Evolutionary conservation across 2,888 invertebrate genomes (phyloP), one percentile per base, ranked within the genome.

Genomic region (Oeneis ivallda): DNA sequence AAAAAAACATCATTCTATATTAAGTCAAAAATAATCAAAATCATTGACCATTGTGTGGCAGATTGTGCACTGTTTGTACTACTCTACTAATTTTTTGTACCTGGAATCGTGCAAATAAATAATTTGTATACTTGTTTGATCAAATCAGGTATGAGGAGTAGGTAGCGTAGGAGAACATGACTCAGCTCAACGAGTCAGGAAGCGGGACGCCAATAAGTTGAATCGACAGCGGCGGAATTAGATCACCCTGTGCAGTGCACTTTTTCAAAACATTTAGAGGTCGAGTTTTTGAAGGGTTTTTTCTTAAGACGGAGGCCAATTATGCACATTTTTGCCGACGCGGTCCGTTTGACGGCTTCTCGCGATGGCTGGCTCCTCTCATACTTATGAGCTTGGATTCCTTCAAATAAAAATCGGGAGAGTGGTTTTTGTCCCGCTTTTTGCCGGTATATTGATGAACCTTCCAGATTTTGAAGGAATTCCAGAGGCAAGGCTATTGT

Each of bases 251-350:
- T 89, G 83, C 77, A 68, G 75, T 85, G 89, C 87, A 89, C 90
- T 92, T 92, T 92, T 91, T 91, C 89, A 83, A 81, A 86, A 84
- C 87, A 84, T 89, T 86, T 87, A 84, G 86, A 89, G 88, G 86
- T 89, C 86, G 87, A 78, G 77, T 89, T 92, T 91, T 91, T 89
- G 86, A 87, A 79, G 78, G 77, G 82, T 87, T 92, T 91, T 92
- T 91, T 91, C 86, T 77, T 80, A 74, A 75, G 82, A 77, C 83
- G 81, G 78, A 76, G 76, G 78, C 86, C 92, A 90, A 92, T 92
- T 92, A 91, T 92, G 92, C 87, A 90, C 92, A 92, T 92, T 91
- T 92, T 90, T 91, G 88, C 85, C 84, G 80, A 80, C 77, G 86
- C 88, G 89, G 89, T 74, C 73, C 85, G 81, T 90, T 90, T 90